Evolutionary conservation across 2,113 vertebrate species (phyloP).

Genomic region (Ranitomeya imitator): DNA sequence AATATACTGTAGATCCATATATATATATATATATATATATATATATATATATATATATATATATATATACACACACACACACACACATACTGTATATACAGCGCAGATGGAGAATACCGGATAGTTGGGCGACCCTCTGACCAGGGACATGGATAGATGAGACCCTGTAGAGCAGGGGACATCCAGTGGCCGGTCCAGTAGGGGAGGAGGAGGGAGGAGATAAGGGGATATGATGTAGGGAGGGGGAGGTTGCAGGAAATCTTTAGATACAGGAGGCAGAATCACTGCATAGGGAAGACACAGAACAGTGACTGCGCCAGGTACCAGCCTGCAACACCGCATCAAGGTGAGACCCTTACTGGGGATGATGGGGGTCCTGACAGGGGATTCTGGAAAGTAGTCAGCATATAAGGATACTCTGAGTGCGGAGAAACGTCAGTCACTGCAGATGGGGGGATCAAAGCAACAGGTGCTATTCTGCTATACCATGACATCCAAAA

Average conservation of each 20-base stretch:
- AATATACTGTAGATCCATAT: too few species aligned
- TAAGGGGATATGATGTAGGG: slow-evolving; percentile 35
- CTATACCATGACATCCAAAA: not conserved
- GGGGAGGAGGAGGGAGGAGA: slow-evolving; percentile 34
- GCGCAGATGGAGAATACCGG: not conserved
- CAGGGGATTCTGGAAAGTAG: not conserved
- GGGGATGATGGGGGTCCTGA: not conserved
- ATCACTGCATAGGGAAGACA: slow-evolving; percentile 33
- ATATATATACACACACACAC: too few species aligned
- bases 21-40: too few species aligned
- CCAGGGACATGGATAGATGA: not conserved
- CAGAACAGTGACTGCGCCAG: slow-evolving; percentile 4
- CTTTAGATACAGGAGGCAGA: slow-evolving; percentile 20
- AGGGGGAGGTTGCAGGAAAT: slow-evolving; percentile 11
- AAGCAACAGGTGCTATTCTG: not conserved
- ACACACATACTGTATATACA: too few species aligned
- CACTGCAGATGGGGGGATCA: not conserved
- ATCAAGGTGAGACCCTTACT: not conserved
- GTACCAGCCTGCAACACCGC: slow-evolving; percentile 17
- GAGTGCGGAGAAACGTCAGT: not conserved
- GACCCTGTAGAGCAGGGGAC: not conserved
- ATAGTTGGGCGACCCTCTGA: not conserved
- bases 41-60: too few species aligned
- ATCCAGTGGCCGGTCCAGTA: not conserved
- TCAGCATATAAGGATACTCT: not conserved